Evolutionary conservation across 2,797 vertebrate genomes (phyloP), one percentile per base, ranked within the genome.

Genomic region (Centroberyx gerrardi): DNA sequence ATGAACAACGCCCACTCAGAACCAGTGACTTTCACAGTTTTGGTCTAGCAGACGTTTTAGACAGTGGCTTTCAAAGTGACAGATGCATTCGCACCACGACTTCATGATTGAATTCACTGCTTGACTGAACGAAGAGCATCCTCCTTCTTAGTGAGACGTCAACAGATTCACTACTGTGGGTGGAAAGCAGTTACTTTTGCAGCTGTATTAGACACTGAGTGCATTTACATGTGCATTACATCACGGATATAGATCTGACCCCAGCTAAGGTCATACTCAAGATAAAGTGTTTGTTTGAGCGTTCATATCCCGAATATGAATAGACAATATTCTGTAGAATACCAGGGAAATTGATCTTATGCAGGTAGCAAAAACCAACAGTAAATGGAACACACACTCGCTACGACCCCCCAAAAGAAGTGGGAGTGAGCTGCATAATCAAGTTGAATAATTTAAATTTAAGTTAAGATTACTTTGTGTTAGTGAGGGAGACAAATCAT

Each of bases 361-460:
- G 8, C 38, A 40, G 33, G 8, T 9, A 40, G 2, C 38, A 40
- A 8, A 40, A 40, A 40, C 8, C 33, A 36, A 36, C 33, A 36
- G 33, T 36, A 36, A 36, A 36, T 36, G 33, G 8, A 36, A 36
- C 7, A 22, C 22, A 22, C 22, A 22, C 22, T 22, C 22, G 22
- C 22, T 22, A 22, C 22, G 12, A 14, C 10, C 12, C 40, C 40
- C 40, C 12, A 14, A 44, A 44, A 40, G 38, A 44, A 44, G 33
- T 22, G 22, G 22, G 22, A 40, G 8, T 40, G 44, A 12, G 5
- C 1, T 4, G 2, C 46, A 56, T 15, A 76, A 59, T 2, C 42
- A 51, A 56, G 29, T 17, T 1, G 59, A 84, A 82, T 80, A 80
- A 78, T 75, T 82, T 78, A 82, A 77, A 69, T 5, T 82, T 78